A percentile compares a stretch with the other conserved stretches of the same genome.
phyloP scores from a whole-genome alignment of 2,113 vertebrate species.

The Podiceps cristatus region DNA sequence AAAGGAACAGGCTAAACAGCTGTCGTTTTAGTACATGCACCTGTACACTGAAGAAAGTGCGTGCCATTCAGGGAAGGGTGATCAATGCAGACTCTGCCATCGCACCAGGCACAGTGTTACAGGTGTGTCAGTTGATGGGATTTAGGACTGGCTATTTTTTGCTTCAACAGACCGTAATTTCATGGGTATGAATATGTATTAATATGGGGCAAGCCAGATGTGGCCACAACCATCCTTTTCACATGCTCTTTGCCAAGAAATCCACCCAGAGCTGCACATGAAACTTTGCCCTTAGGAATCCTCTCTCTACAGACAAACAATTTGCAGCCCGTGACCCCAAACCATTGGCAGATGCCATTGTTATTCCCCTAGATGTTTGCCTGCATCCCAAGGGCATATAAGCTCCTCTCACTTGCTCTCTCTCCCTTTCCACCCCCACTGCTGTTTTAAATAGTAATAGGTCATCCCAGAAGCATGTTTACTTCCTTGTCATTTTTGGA shows the following conservation, averaged over 20 bases:
- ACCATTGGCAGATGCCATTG: background rate
- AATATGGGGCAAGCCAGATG: background rate
- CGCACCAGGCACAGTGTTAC: background rate
- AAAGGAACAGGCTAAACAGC: background rate
- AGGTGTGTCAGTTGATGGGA: background rate
- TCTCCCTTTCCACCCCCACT: background rate
- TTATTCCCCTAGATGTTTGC: background rate
- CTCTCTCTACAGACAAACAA: background rate
- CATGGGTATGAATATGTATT: background rate
- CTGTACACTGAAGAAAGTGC: background rate
- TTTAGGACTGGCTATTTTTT: background rate
- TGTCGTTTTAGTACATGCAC: background rate
- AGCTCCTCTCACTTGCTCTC: background rate
- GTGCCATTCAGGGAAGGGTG: background rate
- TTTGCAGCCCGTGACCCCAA: background rate
- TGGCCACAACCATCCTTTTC: background rate
- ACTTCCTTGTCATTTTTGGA: background rate
- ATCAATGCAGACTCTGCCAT: background rate
- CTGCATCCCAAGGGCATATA: background rate
- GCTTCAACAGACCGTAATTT: background rate
- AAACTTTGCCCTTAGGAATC: background rate
- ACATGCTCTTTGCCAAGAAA: background rate
- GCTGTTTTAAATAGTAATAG: constrained; percentile 2
- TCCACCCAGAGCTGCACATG: background rate
- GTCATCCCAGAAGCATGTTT: background rate